These are phyloP conservation scores for Drosophila micromelanica DNA, from an alignment of 1,140 invertebrate species.

Conservation along the genomic window DNA sequence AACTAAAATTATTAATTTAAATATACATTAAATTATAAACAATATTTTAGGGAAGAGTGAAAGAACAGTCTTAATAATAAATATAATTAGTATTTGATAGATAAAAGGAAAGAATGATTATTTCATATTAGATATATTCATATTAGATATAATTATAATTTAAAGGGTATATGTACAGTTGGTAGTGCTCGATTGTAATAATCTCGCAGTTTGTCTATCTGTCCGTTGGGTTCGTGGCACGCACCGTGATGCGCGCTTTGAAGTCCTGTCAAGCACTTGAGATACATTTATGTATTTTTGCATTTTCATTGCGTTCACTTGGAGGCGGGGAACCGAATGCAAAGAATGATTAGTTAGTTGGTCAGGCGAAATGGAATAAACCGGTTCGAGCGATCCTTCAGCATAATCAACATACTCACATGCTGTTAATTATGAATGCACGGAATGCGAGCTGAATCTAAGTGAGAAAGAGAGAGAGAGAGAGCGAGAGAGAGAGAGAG, in stretches of 20 bases:
- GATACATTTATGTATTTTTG: slow-evolving; percentile 82
- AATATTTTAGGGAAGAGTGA: too few species aligned
- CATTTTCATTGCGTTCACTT: slow-evolving; percentile 71
- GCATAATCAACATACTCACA: slow-evolving; percentile 70
- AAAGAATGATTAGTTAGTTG: slow-evolving; percentile 80
- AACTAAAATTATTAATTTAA: too few species aligned
- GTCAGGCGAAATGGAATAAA: slow-evolving; percentile 76
- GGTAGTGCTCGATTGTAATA: background rate
- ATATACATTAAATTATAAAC: too few species aligned
- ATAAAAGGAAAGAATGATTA: too few species aligned
- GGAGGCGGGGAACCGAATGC: slow-evolving; percentile 40
- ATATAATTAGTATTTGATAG: too few species aligned
- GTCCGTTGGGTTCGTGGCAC: slow-evolving; percentile 63
- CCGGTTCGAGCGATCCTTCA: slow-evolving; percentile 71
- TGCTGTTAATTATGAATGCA: slow-evolving; percentile 77
- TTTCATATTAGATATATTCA: too few species aligned
- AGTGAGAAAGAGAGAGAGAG: slow-evolving; percentile 5
- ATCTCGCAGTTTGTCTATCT: slow-evolving; percentile 32
- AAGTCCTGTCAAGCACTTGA: slow-evolving; percentile 82
- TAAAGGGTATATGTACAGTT: slow-evolving; percentile 25
- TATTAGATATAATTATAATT: too few species aligned
- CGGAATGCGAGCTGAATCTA: slow-evolving; percentile 59
- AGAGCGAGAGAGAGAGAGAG: background rate
- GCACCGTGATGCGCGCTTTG: slow-evolving; percentile 80
- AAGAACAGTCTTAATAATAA: too few species aligned